Percentiles rank a stretch among this genome's conserved stretches.
Evolutionary conservation across 2,888 invertebrate species (phyloP).

Genomic region (Phyto melanocephala): DNA sequence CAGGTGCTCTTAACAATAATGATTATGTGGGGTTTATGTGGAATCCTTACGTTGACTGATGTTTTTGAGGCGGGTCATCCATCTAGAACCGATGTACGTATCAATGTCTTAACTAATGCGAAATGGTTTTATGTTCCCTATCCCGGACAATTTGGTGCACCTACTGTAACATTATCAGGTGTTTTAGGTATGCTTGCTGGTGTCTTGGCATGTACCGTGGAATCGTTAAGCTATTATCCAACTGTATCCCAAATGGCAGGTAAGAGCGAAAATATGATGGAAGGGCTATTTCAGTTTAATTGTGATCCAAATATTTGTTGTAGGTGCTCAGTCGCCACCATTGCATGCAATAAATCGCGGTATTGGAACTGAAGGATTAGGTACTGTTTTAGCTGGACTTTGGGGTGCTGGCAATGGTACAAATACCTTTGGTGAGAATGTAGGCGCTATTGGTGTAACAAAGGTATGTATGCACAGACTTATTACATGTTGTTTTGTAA

Average conservation of each 20-base stretch:
- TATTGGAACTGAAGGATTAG: slow-evolving; percentile 90
- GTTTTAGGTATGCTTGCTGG: slow-evolving; percentile 89
- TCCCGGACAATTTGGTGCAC: slow-evolving; percentile 89
- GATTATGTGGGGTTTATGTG: slow-evolving; percentile 88
- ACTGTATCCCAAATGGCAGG: slow-evolving; percentile 92
- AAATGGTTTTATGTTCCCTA: slow-evolving; percentile 91
- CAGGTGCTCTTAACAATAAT: slow-evolving; percentile 87
- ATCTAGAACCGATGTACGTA: slow-evolving; percentile 86
- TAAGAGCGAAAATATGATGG: slow-evolving; percentile 69
- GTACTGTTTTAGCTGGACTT: slow-evolving; percentile 90
- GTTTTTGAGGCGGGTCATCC: slow-evolving; percentile 84
- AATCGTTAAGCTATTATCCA: slow-evolving; percentile 93
- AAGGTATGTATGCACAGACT: no score
- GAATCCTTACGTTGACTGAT: slow-evolving; percentile 83
- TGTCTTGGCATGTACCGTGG: slow-evolving; percentile 88
- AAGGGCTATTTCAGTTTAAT: not conserved
- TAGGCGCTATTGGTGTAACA: slow-evolving; percentile 92
- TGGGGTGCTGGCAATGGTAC: slow-evolving; percentile 93
- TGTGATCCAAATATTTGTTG: no score
- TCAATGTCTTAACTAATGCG: slow-evolving; percentile 85
- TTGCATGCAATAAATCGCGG: slow-evolving; percentile 93
- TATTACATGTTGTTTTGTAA: no score
- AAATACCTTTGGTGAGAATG: slow-evolving; percentile 93
- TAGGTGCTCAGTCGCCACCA: slow-evolving; percentile 91
- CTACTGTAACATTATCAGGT: slow-evolving; percentile 85